A percentile compares a stretch with the other conserved stretches of the same genome.
phyloP scores from a whole-genome alignment of 1,140 invertebrate genomes.

The Drosophila obscura region DNA sequence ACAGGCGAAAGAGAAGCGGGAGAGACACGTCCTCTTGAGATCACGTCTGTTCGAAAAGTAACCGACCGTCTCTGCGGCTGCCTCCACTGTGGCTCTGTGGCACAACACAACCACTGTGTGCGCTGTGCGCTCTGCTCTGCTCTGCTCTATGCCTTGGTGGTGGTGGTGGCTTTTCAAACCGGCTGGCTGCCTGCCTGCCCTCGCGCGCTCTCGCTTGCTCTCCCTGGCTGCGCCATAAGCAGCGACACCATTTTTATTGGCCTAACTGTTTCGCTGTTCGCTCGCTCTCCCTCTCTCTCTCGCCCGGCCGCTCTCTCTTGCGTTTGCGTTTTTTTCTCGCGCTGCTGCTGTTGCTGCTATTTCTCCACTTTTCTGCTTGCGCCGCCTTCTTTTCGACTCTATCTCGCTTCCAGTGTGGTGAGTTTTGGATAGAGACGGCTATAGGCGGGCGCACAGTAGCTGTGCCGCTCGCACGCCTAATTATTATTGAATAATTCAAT shows the following conservation, averaged over 20 bases:
- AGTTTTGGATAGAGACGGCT: slow-evolving; percentile 52
- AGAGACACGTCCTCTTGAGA: slow-evolving; percentile 82
- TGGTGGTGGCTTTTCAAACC: slow-evolving; percentile 67
- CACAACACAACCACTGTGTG: slow-evolving; percentile 11
- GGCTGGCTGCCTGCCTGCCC: slow-evolving; percentile 13
- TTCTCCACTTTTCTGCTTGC: slow-evolving; percentile 60
- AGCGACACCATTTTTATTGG: slow-evolving; percentile 80
- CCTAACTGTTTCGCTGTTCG: slow-evolving; percentile 34
- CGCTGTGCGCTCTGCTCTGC: neutral
- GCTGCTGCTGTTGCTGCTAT: slow-evolving; percentile 1
- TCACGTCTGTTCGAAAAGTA: slow-evolving; percentile 74
- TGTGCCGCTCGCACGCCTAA: slow-evolving; percentile 68
- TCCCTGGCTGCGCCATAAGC: neutral
- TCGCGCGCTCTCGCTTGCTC: slow-evolving; percentile 40
- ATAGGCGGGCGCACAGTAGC: neutral
- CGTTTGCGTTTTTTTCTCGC: slow-evolving; percentile 43
- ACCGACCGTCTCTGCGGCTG: slow-evolving; percentile 60
- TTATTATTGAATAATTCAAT: slow-evolving; percentile 83
- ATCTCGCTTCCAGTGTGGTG: slow-evolving; percentile 73
- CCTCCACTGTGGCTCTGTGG: slow-evolving; percentile 33
- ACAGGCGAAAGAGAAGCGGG: slow-evolving; percentile 24
- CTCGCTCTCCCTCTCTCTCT: slow-evolving; percentile 37
- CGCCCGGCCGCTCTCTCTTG: slow-evolving; percentile 21
- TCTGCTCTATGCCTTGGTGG: neutral
- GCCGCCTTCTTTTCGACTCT: slow-evolving; percentile 72